These are phyloP conservation scores for Sarcophaga peregrina DNA, from an alignment of 1,140 invertebrate genomes.

Conservation along the genomic window DNA sequence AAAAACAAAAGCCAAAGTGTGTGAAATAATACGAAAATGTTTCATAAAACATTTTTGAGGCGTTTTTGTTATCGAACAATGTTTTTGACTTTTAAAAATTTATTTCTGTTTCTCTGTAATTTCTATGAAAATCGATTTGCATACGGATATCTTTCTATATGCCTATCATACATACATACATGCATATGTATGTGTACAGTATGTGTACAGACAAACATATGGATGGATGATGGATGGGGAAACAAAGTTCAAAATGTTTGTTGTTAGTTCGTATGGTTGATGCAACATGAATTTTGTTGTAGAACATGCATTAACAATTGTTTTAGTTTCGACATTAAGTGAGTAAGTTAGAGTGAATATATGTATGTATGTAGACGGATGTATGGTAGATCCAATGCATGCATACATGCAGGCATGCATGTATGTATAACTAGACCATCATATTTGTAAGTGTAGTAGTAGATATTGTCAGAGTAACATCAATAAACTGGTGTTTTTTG, in stretches of 20 bases:
- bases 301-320: slow-evolving; percentile 33
- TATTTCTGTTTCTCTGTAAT: slow-evolving; percentile 15
- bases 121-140: slow-evolving; percentile 27
- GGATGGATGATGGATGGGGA: too few species aligned
- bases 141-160: neutral
- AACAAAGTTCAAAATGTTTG: neutral
- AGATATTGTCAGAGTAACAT: neutral
- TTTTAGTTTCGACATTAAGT: slow-evolving; percentile 33
- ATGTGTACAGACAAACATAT: neutral
- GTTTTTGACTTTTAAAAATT: slow-evolving; percentile 26
- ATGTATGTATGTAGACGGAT: neutral
- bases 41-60: slow-evolving; percentile 22
- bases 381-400: slow-evolving; percentile 7
- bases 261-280: neutral
- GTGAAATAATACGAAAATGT: slow-evolving; percentile 29
- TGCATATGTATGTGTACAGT: neutral
- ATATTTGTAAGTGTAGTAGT: too few species aligned
- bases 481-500: too few species aligned
- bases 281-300: slow-evolving; percentile 12
- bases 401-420: too few species aligned
- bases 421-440: too few species aligned
- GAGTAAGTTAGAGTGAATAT: neutral
- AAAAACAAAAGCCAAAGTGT: slow-evolving; percentile 28
- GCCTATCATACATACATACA: neutral
- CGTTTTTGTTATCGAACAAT: slow-evolving; percentile 5